Percentiles rank a stretch among this genome's conserved stretches.
phyloP scores from a whole-genome alignment of 2,888 invertebrate species.

The Trichopria drosophilae region DNA sequence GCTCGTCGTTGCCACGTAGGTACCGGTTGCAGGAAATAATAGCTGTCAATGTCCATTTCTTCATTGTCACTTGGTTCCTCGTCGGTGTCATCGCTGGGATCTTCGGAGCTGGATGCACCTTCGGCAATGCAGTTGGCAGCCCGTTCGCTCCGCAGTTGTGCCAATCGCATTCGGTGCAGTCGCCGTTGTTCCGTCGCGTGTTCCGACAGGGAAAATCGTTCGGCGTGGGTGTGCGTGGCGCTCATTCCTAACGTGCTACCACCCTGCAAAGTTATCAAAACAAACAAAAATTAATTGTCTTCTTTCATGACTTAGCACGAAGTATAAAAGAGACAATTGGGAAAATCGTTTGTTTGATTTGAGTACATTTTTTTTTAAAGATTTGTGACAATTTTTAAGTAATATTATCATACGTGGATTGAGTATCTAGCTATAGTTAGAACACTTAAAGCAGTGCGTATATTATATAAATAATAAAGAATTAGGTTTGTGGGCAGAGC shows the following conservation, averaged over 20 bases:
- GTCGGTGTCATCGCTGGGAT: constrained; percentile 75
- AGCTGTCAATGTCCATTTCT: constrained; percentile 85
- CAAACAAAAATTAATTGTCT: neutral
- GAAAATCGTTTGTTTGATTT: neutral
- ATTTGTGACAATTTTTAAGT: too few species aligned
- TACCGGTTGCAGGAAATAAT: constrained; percentile 89
- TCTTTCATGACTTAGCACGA: neutral
- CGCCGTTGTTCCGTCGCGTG: constrained; percentile 88
- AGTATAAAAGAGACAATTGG: neutral
- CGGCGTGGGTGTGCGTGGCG: constrained; percentile 69
- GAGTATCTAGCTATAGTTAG: too few species aligned
- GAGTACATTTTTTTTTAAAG: neutral
- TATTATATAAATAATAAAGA: too few species aligned
- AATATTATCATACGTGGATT: too few species aligned
- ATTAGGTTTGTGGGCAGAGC: too few species aligned
- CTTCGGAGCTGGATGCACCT: constrained; percentile 75
- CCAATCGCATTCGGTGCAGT: constrained; percentile 79
- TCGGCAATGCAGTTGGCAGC: constrained; percentile 57
- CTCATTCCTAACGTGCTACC: constrained; percentile 86
- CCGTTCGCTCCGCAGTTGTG: constrained; percentile 72
- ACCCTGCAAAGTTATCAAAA: constrained; percentile 48
- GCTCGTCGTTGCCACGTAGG: constrained; percentile 88
- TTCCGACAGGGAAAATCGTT: constrained; percentile 81
- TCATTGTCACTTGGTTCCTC: constrained; percentile 81
- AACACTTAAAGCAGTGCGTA: too few species aligned